Conservation (phyloP, 35 echinoderm and acorn worm species). For the Hemicentrotus pulcherrimus region DNA sequence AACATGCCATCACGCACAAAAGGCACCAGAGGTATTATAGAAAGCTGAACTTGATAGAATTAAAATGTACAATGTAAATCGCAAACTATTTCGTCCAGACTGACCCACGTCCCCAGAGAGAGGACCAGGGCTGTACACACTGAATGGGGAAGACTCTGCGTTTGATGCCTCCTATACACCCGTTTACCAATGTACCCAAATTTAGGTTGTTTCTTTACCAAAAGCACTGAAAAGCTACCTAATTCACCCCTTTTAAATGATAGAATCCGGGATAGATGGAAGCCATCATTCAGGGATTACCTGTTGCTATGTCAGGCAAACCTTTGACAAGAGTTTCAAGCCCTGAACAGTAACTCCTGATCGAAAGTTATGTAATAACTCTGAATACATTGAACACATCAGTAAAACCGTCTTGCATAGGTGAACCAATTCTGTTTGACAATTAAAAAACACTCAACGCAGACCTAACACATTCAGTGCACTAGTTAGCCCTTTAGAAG, state of each 20-base stretch:
- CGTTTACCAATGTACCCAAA: background rate
- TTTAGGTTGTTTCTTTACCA: background rate
- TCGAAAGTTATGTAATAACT: background rate
- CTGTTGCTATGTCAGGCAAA: background rate
- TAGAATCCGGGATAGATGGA: background rate
- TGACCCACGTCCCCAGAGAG: too few species aligned
- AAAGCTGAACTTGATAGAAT: background rate
- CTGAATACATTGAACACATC: background rate
- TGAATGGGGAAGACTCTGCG: background rate
- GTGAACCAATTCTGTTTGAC: background rate
- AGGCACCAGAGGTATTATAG: background rate
- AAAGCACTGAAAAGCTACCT: background rate
- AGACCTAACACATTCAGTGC: background rate
- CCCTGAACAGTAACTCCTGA: background rate
- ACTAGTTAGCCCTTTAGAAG: background rate
- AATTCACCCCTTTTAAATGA: background rate
- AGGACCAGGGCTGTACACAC: background rate
- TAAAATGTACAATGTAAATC: background rate
- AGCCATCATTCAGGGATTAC: background rate
- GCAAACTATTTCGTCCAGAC: background rate
- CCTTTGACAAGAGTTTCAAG: background rate
- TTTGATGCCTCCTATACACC: background rate
- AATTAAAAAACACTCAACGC: background rate
- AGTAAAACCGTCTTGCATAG: background rate
- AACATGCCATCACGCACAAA: background rate